Conservation (phyloP, 2,888 invertebrate species). For the Drosophila monieri region DNA sequence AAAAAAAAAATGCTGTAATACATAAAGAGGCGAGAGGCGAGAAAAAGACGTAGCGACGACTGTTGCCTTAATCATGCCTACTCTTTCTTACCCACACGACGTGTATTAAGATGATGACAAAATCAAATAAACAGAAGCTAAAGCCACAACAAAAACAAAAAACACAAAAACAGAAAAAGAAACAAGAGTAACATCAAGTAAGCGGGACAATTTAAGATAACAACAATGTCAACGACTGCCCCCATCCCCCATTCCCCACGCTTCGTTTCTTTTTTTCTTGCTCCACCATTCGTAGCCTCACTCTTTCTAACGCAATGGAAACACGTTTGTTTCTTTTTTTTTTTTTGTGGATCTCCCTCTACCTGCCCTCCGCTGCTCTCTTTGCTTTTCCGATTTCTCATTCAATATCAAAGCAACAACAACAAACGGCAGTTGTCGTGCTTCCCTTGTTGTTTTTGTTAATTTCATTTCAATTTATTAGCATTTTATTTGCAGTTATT, state of each 20-base stretch:
- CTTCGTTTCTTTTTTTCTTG: no score
- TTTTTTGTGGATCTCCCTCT: background rate
- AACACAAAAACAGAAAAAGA: conserved; percentile 41
- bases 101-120: conserved; percentile 54
- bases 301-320: conserved; percentile 27
- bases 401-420: conserved; percentile 42
- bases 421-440: conserved; percentile 42
- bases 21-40: conserved; percentile 26
- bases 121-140: conserved; percentile 52
- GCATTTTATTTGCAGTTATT: conserved; percentile 47
- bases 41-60: conserved; percentile 37
- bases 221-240: conserved; percentile 75
- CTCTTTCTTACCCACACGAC: conserved; percentile 12
- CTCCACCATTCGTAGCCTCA: background rate
- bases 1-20: conserved; percentile 62
- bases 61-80: conserved; percentile 13
- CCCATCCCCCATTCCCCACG: conserved; percentile 3
- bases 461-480: conserved; percentile 64
- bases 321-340: conserved; percentile 41
- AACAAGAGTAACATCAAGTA: conserved; percentile 32
- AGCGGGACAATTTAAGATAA: conserved; percentile 66
- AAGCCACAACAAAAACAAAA: conserved; percentile 44
- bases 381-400: conserved; percentile 29
- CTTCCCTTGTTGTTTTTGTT: conserved; percentile 50
- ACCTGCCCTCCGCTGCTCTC: background rate